Evolutionary conservation across 2,113 vertebrate species (phyloP), one percentile per base, ranked within the genome.

Genomic region (Parus major): DNA sequence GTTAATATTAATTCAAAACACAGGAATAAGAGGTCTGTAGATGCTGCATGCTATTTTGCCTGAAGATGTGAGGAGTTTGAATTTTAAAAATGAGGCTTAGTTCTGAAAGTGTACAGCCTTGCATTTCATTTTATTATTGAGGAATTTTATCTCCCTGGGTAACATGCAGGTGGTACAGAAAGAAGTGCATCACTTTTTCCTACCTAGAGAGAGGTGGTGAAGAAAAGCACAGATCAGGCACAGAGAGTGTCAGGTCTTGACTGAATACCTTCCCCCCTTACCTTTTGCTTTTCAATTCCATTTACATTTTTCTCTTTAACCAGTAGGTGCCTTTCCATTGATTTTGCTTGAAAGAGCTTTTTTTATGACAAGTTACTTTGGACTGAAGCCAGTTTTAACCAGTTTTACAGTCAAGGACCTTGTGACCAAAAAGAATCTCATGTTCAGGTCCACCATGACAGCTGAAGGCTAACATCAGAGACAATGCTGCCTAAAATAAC

Each of bases 1-100:
- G 49, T 90, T 91, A 86, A 76, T 69, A 85, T 85, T 68, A 61
- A 92, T 80, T 92, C 46, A 41, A 80, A 88, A 65, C 39, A 80
- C 0, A 0, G 36, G 20, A 69, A 53, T 80, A 75, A 44, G 71
- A 88, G 65, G 28, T 56, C n/a, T 70, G 33, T 66, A 86, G 90
- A 70, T 90, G 42, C 59, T 82, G 57, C 21, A 4, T 82, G 50
- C 12, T 57, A 3, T 82, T 94, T 91, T 91, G 86, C 75, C 75
- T 75, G 71, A 90, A 80, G 66, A 85, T 80, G 88, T 57, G 76
- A 72, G 6, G 21, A 59, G 24, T 70, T 88, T 80, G 27, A 57
- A 69, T 93, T 86, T 88, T 4, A 86, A 88, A 93, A 80, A 61
- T 46, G 35, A 90, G 19, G 7, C 59, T 70, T 42, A 69, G 36